A percentile compares a stretch with the other conserved stretches of the same genome.
phyloP scores from a whole-genome alignment of 2,888 invertebrate genomes.

The Aleiodes leptofemur region DNA sequence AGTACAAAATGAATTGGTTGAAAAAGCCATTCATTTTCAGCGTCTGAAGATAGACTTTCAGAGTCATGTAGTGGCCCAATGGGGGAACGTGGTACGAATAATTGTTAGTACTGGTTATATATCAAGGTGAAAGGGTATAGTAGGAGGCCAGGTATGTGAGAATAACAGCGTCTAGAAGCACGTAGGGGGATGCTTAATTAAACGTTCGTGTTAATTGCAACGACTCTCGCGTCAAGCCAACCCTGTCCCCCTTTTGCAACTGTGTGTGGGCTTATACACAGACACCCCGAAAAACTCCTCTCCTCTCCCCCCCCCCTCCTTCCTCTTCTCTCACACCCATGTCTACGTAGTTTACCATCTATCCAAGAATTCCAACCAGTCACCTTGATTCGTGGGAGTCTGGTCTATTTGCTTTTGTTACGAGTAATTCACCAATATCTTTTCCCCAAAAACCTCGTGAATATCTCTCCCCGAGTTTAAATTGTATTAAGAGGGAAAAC shows the following conservation, averaged over 20 bases:
- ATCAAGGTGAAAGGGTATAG: conserved; percentile 57
- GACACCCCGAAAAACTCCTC: not conserved
- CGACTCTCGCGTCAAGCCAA: conserved; percentile 68
- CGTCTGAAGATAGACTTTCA: conserved; percentile 63
- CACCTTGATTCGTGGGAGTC: conserved; percentile 49
- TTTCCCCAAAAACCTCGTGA: conserved; percentile 23
- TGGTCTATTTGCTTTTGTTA: conserved; percentile 10
- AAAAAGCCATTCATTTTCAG: conserved; percentile 66
- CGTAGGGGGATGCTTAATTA: conserved; percentile 69
- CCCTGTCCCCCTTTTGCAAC: conserved; percentile 50
- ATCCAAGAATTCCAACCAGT: conserved; percentile 44
- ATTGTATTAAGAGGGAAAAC: conserved; percentile 23
- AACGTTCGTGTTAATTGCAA: conserved; percentile 72
- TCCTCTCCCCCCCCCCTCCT: conserved; percentile 19
- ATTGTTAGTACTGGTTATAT: conserved; percentile 70
- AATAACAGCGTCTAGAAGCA: conserved; percentile 67
- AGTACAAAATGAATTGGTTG: conserved; percentile 50
- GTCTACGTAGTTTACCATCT: conserved; percentile 21
- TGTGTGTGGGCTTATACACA: conserved; percentile 20
- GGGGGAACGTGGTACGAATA: conserved; percentile 60
- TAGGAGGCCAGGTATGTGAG: conserved; percentile 65
- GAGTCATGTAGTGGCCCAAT: conserved; percentile 45
- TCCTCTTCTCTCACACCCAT: not conserved
- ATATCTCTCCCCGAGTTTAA: conserved; percentile 21
- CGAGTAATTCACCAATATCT: conserved; percentile 43